Base-by-base conservation (phyloP, 2,888 invertebrate genomes). In the Agriotes lineatus region DNA sequence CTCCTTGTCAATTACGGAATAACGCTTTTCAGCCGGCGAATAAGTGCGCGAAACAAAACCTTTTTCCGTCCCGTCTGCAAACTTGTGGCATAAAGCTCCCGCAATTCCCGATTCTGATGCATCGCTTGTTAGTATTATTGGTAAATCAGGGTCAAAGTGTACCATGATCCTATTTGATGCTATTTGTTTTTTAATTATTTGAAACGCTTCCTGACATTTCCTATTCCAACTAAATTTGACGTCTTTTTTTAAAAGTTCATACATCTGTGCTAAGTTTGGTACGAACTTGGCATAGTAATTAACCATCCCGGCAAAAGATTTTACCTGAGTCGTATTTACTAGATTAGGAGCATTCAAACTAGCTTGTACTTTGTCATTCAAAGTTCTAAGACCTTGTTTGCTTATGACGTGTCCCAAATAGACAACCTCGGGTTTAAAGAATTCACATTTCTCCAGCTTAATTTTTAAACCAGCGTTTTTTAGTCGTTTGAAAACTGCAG, bases 201-300 rank as follows among this genome's bases (percentile, higher is more conserved):
- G n/a, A 44, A 77, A 74, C 10, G 76, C 65, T 3, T 44, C 18
- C 50, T 75, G 72, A 42, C 73, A 74, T 33, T 45, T 6, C 18
- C 22, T 10, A 9, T 63, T 50, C 75, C 75, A 76, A 18, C 45
- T 10, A 39, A 70, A 74, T 37, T 33, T 44, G n/a, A 14, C 42
- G 16, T 65, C 48, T 44, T 69, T 72, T 42, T 61, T 59, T 4
- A 74, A 57, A 25, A 74, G 58, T 16, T 56, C 19, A 12, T 72
- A 63, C 9, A 77, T 12, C 50, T 72, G 72, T 54, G 25, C 14
- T 14, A 54, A 30, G 9, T 2, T 33, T 16, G n/a, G 30, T 6
- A 12, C 54, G 4, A 33, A 54, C 33, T 54, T 54, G 14, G 19
- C 18, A 18, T 39, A 54, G n/a, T n/a, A n/a, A n/a, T n/a, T n/a